These are phyloP conservation scores for Geotrupes spiniger DNA, from an alignment of 2,888 invertebrate species.

Conservation along the genomic window DNA sequence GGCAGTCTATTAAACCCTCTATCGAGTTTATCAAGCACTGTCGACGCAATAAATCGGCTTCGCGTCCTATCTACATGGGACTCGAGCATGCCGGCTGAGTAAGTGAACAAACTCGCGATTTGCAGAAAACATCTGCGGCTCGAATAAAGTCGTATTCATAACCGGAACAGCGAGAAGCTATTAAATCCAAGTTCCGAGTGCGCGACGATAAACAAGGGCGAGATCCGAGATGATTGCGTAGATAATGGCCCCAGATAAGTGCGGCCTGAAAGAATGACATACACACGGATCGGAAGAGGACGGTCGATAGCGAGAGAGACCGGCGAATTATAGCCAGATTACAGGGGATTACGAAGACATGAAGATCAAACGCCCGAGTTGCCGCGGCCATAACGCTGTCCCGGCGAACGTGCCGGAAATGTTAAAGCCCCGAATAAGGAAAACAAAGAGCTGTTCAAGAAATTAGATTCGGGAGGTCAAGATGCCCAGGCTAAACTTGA, in stretches of 20 bases:
- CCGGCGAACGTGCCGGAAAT: slow-evolving; percentile 17
- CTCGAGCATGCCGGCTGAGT: background rate
- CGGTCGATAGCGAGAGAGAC: slow-evolving; percentile 21
- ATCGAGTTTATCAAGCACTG: background rate
- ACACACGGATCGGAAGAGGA: slow-evolving; percentile 19
- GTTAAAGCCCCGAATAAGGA: slow-evolving; percentile 32
- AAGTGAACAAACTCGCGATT: slow-evolving; percentile 1
- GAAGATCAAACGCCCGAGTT: slow-evolving; percentile 34
- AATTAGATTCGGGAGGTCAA: slow-evolving; percentile 35
- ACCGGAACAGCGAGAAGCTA: slow-evolving; percentile 4
- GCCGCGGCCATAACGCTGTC: slow-evolving; percentile 12
- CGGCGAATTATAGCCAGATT: slow-evolving; percentile 37
- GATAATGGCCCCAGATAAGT: slow-evolving; percentile 28
- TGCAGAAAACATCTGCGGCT: slow-evolving; percentile 2
- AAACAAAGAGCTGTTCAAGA: slow-evolving; percentile 30
- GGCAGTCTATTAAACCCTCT: background rate
- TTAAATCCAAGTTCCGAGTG: slow-evolving; percentile 8
- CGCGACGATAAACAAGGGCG: slow-evolving; percentile 15
- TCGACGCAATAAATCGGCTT: slow-evolving; percentile 1
- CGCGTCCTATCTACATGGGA: background rate
- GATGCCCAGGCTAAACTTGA: slow-evolving; percentile 23
- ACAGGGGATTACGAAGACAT: slow-evolving; percentile 34
- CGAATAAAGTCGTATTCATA: slow-evolving; percentile 6
- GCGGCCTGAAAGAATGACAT: slow-evolving; percentile 24
- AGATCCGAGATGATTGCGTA: slow-evolving; percentile 24